Evolutionary conservation across 2,113 vertebrate species (phyloP), one percentile per base, ranked within the genome.

Genomic region (Peromyscus maniculatus): DNA sequence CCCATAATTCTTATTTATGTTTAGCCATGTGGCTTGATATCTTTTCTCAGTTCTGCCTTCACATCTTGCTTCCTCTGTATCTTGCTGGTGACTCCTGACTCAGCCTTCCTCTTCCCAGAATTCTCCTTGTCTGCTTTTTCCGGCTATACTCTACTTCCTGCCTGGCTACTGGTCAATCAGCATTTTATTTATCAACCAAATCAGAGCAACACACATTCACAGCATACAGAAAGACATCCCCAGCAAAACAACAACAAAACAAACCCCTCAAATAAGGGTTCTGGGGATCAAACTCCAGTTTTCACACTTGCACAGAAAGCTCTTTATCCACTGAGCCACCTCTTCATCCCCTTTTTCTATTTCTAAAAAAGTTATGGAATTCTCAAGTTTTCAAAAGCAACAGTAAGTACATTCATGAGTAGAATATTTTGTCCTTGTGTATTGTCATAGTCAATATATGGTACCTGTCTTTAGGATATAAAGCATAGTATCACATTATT

Each of bases 331-430:
- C 36, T 4, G 15, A 46, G 39, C 26, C 83, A 66, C n/a, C 82
- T 66, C 4, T 66, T 26, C 43, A 66, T 5, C 28, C 26, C 86
- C 75, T 2, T 39, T 89, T 93, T 91, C 55, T 87, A 43, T 91
- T 96, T 97, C 93, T 87, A 95, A 86, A 88, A 33, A 94, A 64
- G 49, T 74, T 87, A 62, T 39, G 0, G 77, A 91, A 93, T 91
- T 93, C 71, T n/a, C 31, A 69, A 26, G 39, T 46, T 62, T 75
- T 59, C 21, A 94, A 57, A 80, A 90, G 71, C n/a, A 95, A 9
- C 17, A 72, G 31, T 36, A 82, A 66, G 26, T 86, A 10, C 55
- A 93, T 59, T 66, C n/a, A 46, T 67, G 21, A 52, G 89, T 95
- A 39, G 64, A 69, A 21, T 57, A 52, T 10, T 75, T 96, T 89